These are phyloP conservation scores for Cololabis saira DNA, from an alignment of 2,113 vertebrate genomes.

Conservation along the genomic window DNA sequence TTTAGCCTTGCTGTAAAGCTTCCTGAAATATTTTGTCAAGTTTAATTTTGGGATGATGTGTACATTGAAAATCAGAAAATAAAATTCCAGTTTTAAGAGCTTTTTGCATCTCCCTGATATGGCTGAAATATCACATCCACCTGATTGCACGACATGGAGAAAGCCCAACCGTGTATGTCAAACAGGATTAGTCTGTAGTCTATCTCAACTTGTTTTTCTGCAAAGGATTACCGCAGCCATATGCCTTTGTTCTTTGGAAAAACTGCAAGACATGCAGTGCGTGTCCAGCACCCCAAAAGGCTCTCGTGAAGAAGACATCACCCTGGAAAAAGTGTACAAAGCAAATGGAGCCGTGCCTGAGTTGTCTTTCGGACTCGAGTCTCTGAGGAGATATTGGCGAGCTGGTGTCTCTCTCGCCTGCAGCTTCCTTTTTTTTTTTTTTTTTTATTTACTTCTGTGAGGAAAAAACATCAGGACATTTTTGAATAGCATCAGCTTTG, in stretches of 20 bases:
- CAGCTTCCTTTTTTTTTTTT: no score
- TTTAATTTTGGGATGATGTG: neutral
- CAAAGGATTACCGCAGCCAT: constrained; percentile 49
- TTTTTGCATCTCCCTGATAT: constrained; percentile 23
- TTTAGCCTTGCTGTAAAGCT: neutral
- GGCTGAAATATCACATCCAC: constrained; percentile 31
- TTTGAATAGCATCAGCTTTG: constrained; percentile 27
- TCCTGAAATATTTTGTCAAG: neutral
- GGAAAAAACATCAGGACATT: constrained; percentile 32
- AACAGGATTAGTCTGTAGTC: constrained; percentile 56
- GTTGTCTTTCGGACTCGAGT: constrained; percentile 46
- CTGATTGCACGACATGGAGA: constrained; percentile 27
- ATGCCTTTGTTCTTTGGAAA: constrained; percentile 61
- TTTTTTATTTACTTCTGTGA: constrained; percentile 36
- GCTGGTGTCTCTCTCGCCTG: constrained; percentile 37
- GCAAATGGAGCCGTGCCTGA: constrained; percentile 52
- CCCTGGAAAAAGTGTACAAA: constrained; percentile 55
- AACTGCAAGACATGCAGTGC: constrained; percentile 55
- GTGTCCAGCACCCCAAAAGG: constrained; percentile 55
- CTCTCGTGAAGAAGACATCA: constrained; percentile 67
- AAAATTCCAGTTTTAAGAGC: constrained; percentile 2
- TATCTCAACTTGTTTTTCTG: constrained; percentile 49
- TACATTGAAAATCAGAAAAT: constrained; percentile 2
- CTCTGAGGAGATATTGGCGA: constrained; percentile 45
- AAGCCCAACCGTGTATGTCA: constrained; percentile 41